Evolutionary conservation across 2,113 vertebrate genomes (phyloP).

Genomic region (Psettodes erumei): DNA sequence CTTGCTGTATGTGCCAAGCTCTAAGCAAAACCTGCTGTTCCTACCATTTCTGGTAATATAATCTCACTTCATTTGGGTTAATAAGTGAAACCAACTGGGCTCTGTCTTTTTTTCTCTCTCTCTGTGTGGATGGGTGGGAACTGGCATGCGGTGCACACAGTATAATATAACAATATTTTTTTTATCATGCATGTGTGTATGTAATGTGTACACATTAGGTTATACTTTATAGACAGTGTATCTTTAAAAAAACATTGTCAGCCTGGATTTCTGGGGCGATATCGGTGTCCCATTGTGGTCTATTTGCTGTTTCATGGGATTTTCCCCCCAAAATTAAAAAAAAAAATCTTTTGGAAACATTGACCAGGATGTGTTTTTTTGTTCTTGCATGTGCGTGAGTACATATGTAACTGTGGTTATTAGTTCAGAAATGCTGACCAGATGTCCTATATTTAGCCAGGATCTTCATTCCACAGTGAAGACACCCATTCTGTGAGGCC

Average conservation of each 20-base stretch:
- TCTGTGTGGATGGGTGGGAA: constrained; percentile 39
- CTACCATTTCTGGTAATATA: constrained; percentile 75
- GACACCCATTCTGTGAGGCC: constrained; percentile 16
- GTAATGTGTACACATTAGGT: neutral
- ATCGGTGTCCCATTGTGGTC: neutral
- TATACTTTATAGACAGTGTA: no score
- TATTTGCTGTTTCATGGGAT: neutral
- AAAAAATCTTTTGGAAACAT: constrained; percentile 10
- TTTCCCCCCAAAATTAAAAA: no score
- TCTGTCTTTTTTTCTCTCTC: constrained; percentile 37
- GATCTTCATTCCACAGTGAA: constrained; percentile 13
- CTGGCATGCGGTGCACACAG: constrained; percentile 26
- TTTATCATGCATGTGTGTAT: neutral
- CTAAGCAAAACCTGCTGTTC: constrained; percentile 77
- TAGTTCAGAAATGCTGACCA: constrained; percentile 56
- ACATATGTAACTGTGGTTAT: constrained; percentile 43
- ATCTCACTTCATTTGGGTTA: constrained; percentile 75
- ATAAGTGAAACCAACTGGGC: constrained; percentile 78
- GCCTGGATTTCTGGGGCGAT: neutral
- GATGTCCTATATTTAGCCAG: constrained; percentile 66
- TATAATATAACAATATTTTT: constrained; percentile 6
- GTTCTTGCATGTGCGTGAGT: constrained; percentile 34
- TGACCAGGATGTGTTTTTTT: constrained; percentile 23
- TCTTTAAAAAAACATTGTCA: neutral
- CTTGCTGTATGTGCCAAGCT: constrained; percentile 59